Evolutionary conservation across 1,140 invertebrate species (phyloP).

Genomic region (Heliconius nattereri): DNA sequence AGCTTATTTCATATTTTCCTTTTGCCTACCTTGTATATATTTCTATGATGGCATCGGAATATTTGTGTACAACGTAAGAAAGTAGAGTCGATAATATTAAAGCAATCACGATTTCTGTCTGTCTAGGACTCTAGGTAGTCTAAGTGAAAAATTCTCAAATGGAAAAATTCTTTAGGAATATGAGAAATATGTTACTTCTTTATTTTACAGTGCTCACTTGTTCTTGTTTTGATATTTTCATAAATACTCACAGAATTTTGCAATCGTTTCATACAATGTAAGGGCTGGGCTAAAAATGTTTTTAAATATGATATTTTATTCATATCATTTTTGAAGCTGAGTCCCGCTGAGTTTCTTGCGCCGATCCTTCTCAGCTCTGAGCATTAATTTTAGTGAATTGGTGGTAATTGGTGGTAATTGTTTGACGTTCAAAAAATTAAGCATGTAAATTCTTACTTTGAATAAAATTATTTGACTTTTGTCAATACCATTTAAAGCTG

Average conservation of each 20-base stretch:
- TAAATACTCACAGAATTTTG: neutral
- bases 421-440: no score
- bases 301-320: neutral
- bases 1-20: slow-evolving; percentile 28
- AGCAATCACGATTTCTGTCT: slow-evolving; percentile 3
- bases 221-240: neutral
- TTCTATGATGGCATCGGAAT: slow-evolving; percentile 20
- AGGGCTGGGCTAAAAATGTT: no score
- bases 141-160: neutral
- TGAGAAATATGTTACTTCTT: neutral
- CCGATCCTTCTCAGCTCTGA: no score
- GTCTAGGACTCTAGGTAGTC: neutral
- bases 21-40: slow-evolving; percentile 31
- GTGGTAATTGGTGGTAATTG: no score
- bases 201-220: neutral
- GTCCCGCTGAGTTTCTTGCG: no score
- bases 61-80: slow-evolving; percentile 1
- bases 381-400: no score
- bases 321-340: no score
- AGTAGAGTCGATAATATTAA: neutral
- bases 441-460: no score
- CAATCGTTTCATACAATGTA: neutral
- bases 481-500: no score
- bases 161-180: neutral
- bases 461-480: no score